These are phyloP conservation scores for Drosophila asahinai DNA, from an alignment of 1,140 invertebrate species.

Conservation along the genomic window DNA sequence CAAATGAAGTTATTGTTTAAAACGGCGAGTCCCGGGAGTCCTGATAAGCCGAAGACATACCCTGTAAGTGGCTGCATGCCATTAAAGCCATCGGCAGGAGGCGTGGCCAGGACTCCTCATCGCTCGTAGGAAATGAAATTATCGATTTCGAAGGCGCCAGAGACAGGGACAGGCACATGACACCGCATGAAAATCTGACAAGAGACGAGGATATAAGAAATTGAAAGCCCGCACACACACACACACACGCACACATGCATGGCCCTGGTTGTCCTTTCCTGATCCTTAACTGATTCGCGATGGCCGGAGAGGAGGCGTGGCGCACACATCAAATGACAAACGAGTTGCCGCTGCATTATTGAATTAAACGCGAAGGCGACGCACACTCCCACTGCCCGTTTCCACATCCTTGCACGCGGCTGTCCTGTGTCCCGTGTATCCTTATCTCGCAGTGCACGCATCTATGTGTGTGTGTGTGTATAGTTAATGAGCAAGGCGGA, in stretches of 20 bases:
- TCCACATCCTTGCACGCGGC: conserved; percentile 3
- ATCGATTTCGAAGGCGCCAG: conserved; percentile 40
- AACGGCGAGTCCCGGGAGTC: not conserved
- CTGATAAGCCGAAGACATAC: conserved; percentile 1
- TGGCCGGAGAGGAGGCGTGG: conserved; percentile 21
- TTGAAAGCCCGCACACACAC: conserved; percentile 57
- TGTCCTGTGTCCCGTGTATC: not conserved
- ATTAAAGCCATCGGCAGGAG: conserved; percentile 28
- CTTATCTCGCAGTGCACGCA: conserved; percentile 2
- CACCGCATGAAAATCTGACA: conserved; percentile 74
- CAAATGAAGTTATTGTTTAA: conserved; percentile 56
- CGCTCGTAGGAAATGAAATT: conserved; percentile 53
- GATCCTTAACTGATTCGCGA: conserved; percentile 9
- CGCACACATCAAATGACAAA: conserved; percentile 54
- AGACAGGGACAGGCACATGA: conserved; percentile 47
- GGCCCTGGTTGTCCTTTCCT: not conserved
- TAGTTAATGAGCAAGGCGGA: conserved; percentile 51
- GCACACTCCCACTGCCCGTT: not conserved
- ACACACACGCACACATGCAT: not conserved
- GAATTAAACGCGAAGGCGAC: conserved; percentile 65
- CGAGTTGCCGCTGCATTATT: conserved; percentile 72
- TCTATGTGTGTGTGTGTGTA: conserved; percentile 19
- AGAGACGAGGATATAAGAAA: conserved; percentile 63
- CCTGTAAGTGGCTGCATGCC: conserved; percentile 21
- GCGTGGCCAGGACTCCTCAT: conserved; percentile 12